Percentiles rank a stretch among this genome's conserved stretches.
Evolutionary conservation across 2,888 invertebrate species (phyloP).

Genomic region (Beris morrisii): DNA sequence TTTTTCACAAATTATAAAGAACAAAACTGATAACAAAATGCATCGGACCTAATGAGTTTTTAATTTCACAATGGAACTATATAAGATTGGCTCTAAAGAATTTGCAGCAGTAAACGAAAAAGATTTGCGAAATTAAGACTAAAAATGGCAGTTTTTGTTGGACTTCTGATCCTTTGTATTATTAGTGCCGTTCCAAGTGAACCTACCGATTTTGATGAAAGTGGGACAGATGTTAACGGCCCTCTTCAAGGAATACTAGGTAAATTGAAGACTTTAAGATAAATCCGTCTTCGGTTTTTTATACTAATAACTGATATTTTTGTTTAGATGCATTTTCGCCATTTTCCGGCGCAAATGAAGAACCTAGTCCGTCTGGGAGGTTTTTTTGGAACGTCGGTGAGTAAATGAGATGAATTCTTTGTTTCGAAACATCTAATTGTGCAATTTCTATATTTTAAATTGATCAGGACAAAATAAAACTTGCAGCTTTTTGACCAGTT

Average conservation of each 20-base stretch:
- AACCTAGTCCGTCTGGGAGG: background rate
- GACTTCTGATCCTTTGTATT: constrained; percentile 7
- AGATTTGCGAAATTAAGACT: background rate
- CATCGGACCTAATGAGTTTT: background rate
- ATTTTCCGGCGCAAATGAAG: background rate
- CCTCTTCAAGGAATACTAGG: constrained; percentile 7
- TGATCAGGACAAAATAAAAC: constrained; percentile 26
- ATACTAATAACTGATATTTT: too few species aligned
- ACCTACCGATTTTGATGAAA: background rate
- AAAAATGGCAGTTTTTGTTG: constrained; percentile 15
- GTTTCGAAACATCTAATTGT: background rate
- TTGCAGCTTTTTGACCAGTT: constrained; percentile 29
- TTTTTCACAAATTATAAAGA: background rate
- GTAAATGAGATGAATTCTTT: background rate
- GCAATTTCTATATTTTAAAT: background rate
- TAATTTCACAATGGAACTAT: constrained; percentile 8
- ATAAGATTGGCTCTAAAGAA: background rate
- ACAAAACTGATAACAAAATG: constrained; percentile 3
- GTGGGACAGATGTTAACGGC: background rate
- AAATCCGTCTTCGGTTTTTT: background rate
- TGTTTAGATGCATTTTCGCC: constrained; percentile 7
- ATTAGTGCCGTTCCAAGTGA: constrained; percentile 4
- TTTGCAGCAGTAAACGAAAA: background rate
- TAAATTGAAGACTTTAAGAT: background rate
- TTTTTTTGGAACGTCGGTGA: background rate